Conservation (phyloP, 1,140 invertebrate genomes). For the Prorops nasuta region DNA sequence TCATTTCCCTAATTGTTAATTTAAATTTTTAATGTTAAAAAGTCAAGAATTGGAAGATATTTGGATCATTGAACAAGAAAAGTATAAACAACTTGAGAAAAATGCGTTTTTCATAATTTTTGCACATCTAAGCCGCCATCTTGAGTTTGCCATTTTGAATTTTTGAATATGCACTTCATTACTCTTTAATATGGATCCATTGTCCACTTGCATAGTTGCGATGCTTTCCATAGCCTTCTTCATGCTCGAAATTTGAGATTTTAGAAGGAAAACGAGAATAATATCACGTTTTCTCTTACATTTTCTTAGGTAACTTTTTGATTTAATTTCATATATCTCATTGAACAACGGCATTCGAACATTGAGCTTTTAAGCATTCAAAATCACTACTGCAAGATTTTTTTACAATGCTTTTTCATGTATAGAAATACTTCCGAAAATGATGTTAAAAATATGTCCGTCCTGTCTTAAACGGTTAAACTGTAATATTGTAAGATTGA, state of each 20-base stretch:
- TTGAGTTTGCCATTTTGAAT: too few species aligned
- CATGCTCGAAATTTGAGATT: too few species aligned
- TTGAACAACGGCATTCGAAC: background rate
- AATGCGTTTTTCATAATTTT: background rate
- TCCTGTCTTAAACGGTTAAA: too few species aligned
- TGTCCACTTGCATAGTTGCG: background rate
- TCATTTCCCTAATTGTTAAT: too few species aligned
- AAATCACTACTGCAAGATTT: background rate
- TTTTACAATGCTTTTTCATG: background rate
- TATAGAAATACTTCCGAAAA: background rate
- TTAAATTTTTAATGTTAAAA: background rate
- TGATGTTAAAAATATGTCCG: background rate
- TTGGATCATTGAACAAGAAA: background rate
- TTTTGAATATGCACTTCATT: background rate
- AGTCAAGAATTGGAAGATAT: background rate
- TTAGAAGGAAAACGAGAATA: too few species aligned
- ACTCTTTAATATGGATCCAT: background rate
- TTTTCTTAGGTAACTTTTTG: background rate
- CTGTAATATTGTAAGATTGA: too few species aligned
- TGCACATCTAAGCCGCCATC: background rate
- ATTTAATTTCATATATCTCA: background rate
- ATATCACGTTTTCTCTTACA: background rate
- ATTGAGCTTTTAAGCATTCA: background rate
- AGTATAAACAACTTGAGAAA: background rate
- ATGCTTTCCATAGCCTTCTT: background rate